Conservation (phyloP, 2,888 invertebrate species). For the Scelioninae gen. 2 region DNA sequence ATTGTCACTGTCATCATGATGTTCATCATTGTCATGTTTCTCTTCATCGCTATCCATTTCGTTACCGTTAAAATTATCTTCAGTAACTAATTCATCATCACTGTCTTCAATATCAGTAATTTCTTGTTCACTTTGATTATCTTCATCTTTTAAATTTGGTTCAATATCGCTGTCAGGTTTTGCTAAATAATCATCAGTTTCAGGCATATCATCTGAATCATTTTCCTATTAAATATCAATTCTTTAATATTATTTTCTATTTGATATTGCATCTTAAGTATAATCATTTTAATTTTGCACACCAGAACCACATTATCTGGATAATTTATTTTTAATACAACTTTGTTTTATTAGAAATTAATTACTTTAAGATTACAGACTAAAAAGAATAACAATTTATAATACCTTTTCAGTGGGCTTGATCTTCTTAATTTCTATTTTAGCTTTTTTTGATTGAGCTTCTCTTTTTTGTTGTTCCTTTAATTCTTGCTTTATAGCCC, state of each 20-base stretch:
- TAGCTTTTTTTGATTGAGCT: constrained; percentile 52
- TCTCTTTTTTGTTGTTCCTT: constrained; percentile 60
- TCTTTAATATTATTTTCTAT: neutral
- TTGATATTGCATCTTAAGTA: no score
- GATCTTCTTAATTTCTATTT: constrained; percentile 42
- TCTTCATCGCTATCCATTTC: constrained; percentile 73
- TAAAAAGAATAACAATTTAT: neutral
- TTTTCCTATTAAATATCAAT: constrained; percentile 14
- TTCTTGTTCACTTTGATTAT: constrained; percentile 62
- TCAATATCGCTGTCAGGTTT: neutral
- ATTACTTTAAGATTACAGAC: no score
- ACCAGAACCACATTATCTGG: no score
- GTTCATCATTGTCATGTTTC: constrained; percentile 66
- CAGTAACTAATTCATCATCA: constrained; percentile 71
- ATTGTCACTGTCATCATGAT: constrained; percentile 40
- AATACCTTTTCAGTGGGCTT: constrained; percentile 15
- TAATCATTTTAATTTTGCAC: no score
- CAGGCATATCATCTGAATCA: constrained; percentile 44
- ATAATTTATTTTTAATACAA: no score
- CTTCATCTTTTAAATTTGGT: constrained; percentile 32
- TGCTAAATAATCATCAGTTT: constrained; percentile 55
- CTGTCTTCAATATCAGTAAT: constrained; percentile 72
- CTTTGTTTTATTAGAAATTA: no score
- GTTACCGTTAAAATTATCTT: constrained; percentile 71
- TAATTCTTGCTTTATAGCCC: constrained; percentile 71